A percentile compares a stretch with the other conserved stretches of the same genome.
Evolutionary conservation across 2,888 invertebrate species (phyloP).

Genomic region (Nemoura dubitans): DNA sequence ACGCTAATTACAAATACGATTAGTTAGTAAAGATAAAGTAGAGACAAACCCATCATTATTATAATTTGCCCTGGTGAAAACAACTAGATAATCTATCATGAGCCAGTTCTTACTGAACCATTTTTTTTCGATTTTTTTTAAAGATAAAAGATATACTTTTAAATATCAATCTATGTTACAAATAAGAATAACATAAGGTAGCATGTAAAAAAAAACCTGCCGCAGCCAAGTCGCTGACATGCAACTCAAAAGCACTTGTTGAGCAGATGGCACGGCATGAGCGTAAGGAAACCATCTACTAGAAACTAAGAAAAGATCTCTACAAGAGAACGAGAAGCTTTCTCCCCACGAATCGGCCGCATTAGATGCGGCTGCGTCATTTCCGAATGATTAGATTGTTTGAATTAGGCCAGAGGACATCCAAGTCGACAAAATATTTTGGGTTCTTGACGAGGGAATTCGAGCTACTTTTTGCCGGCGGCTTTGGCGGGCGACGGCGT

Average conservation of each 20-base stretch:
- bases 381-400: background rate
- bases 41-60: background rate
- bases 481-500: background rate
- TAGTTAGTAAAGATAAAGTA: conserved; percentile 14
- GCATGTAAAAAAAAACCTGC: background rate
- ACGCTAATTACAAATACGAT: background rate
- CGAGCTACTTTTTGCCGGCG: background rate
- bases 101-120: background rate
- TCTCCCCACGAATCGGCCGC: background rate
- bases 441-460: background rate
- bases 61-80: background rate
- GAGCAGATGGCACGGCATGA: background rate
- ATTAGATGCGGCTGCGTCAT: background rate
- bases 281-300: background rate
- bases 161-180: background rate
- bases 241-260: background rate
- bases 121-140: too few species aligned
- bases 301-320: conserved; percentile 12
- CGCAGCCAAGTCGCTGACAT: background rate
- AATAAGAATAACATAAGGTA: too few species aligned
- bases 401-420: background rate
- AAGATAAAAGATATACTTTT: background rate
- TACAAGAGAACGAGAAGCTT: background rate
- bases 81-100: conserved; percentile 30
- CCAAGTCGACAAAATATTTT: background rate